Evolutionary conservation across 2,888 invertebrate species (phyloP), one percentile per base, ranked within the genome.

Genomic region (Nephrotoma appendiculata): DNA sequence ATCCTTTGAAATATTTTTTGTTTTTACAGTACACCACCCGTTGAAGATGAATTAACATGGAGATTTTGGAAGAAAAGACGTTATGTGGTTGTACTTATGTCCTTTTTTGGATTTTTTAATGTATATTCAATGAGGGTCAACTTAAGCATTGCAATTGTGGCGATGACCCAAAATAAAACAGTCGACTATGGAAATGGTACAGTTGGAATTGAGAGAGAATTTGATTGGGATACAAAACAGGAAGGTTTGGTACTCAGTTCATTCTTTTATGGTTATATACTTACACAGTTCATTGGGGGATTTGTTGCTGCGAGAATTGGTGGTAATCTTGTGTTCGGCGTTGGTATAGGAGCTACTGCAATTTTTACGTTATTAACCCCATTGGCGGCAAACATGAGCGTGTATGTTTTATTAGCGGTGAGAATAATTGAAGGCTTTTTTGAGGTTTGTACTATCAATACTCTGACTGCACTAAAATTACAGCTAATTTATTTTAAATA

Each of bases 71-170:
- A 93, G 87, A 94, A 94, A 89, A 92, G 96, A 89, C 92, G 96
- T 88, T 95, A 96, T 89, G 92, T 97, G 86, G 95, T 97, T 19
- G 95, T 95, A 0, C 89, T 95, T 6, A 91, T 97, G 89, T 96
- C 96, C 0, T 97, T 97, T 92, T 94, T 96, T 88, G 97, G 97
- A 5, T 96, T 97, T 91, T 96, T 96, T 92, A 96, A 96, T 89
- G 95, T 96, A 2, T 97, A 97, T 90, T 94, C 96, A 5, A 92
- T 97, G 87, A 93, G 97, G 71, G 97, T 97, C 5, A 98, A 98
- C 92, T 93, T 98, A 88, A 98, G 97, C 88, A 96, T 98, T 15
- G 98, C 97, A 4, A 96, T 98, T 88, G 97, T 98, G 83, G 97
- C 97, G 88, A 98, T 98, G 98, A 97, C 96, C 0, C 94, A 95